Base-by-base conservation (phyloP, 2,888 invertebrate genomes). In the Ecdyonurus torrentis region DNA sequence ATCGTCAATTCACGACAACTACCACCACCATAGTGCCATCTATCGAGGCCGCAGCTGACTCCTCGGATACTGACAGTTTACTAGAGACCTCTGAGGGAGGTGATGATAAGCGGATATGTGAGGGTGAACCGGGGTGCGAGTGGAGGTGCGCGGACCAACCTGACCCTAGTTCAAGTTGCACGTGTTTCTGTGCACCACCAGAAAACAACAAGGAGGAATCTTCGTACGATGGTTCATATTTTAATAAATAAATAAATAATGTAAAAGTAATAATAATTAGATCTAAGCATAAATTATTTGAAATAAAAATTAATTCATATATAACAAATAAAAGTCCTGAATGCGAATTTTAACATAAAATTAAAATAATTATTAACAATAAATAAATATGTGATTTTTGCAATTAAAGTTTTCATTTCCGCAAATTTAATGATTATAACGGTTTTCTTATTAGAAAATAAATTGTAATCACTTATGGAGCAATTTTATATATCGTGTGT, bases 121-220 rank as follows among this genome's bases (percentile, higher is more conserved):
- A 55, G 19, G 60, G 37, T 20, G 60, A 60, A 18, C 60, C 60
- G 2, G 60, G 60, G 2, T 60, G 60, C 25, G 19, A 15, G 19
- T 60, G 60, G 60, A 23, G 60, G 20, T 60, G 60, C 60, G 24
- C 24, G n/a, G 60, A 60, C 25, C 55, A 55, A 7, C 55, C 55
- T 5, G 55, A 55, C 55, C 55, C 55, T n/a, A 55, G 22, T 22
- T 20, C 55, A 5, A 55, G n/a, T 22, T 55, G 55, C 55, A 55
- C 22, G 55, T 55, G 55, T 22, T 55, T 22, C 55, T 55, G 55
- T 55, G 55, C 55, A 22, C 19, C 55, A 5, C 55, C 55, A 5
- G 55, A 55, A n/a, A n/a, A n/a, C 19, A n/a, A n/a, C 55, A 55
- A 55, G 22, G 55, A 7, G 55, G 55, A 55, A 22, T 55, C 55